phyloP scores from a whole-genome alignment of 2,797 vertebrate species.

The Lagodon rhomboides region DNA sequence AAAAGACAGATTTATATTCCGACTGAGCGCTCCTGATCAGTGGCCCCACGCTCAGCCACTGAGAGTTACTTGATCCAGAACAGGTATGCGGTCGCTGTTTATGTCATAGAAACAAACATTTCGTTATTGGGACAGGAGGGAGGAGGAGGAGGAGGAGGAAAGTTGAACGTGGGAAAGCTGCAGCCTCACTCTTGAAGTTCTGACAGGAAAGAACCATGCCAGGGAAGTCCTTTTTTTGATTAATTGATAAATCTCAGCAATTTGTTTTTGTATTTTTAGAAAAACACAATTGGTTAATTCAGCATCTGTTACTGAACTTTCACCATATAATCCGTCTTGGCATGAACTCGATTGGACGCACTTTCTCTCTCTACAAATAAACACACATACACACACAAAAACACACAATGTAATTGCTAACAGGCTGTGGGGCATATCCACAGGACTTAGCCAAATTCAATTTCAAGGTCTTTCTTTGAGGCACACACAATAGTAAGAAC shows the following conservation, averaged over 20 bases:
- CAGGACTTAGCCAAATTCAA: constrained; percentile 27
- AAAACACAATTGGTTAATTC: background rate
- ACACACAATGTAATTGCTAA: constrained; percentile 45
- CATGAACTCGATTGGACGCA: constrained; percentile 17
- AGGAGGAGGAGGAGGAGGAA: constrained; percentile 22
- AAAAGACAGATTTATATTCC: constrained; percentile 70
- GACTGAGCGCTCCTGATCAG: constrained; percentile 47
- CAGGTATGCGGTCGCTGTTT: constrained; percentile 52
- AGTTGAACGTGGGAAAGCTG: constrained; percentile 47
- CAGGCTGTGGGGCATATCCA: constrained; percentile 42
- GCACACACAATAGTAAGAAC: constrained; percentile 29
- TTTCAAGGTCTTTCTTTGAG: constrained; percentile 34
- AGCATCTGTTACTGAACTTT: constrained; percentile 9
- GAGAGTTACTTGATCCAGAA: constrained; percentile 59
- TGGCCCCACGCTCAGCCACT: constrained; percentile 11
- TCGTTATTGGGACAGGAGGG: constrained; percentile 38
- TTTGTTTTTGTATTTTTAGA: background rate
- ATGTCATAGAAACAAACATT: constrained; percentile 59
- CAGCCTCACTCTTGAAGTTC: constrained; percentile 8
- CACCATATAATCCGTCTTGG: background rate
- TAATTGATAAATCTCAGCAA: background rate
- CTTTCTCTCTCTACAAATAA: background rate
- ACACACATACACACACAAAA: constrained; percentile 17
- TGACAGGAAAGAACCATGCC: background rate
- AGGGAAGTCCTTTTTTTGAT: background rate